Conservation (phyloP, 2,113 vertebrate genomes). For the Formicarius rufipectus region DNA sequence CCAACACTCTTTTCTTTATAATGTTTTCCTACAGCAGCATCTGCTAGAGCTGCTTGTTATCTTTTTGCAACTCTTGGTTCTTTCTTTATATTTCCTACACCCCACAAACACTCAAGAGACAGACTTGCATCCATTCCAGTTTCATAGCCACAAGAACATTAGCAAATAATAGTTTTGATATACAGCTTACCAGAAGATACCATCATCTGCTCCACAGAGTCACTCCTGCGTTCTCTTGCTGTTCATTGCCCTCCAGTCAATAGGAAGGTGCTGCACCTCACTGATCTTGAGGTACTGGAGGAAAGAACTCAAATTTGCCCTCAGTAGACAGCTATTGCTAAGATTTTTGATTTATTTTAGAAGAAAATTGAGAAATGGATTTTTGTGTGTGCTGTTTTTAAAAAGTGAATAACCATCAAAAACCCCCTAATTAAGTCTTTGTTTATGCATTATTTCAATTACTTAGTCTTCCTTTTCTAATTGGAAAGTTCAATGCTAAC, state of each 20-base stretch:
- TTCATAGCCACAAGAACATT: neutral
- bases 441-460: neutral
- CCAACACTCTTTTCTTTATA: neutral
- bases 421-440: rapidly evolving
- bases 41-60: neutral
- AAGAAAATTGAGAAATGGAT: neutral
- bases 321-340: neutral
- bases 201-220: neutral
- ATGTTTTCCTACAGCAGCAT: neutral
- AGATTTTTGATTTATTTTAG: neutral
- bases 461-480: neutral
- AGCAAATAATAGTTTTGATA: neutral
- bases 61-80: neutral
- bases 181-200: neutral
- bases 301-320: neutral
- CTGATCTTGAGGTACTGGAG: neutral
- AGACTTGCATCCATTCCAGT: neutral
- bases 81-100: neutral
- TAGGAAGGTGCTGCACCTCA: rapidly evolving
- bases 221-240: rapidly evolving
- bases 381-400: neutral
- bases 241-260: neutral
- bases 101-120: neutral
- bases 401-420: neutral
- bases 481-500: neutral